Conservation (phyloP, 2,888 invertebrate genomes). For the Microplitis deprimator region DNA sequence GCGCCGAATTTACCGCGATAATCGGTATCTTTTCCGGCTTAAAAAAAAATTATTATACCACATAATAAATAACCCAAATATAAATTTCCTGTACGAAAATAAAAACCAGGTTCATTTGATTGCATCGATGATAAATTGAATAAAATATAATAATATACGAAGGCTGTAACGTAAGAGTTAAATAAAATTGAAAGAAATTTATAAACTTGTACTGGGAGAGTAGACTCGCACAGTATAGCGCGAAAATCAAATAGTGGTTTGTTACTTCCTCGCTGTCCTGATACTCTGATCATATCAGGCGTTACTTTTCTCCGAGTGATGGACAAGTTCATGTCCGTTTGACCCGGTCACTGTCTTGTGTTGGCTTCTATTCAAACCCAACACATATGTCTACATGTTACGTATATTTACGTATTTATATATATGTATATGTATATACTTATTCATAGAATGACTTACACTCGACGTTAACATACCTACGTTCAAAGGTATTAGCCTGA, state of each 20-base stretch:
- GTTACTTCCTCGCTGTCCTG: slow-evolving; percentile 49
- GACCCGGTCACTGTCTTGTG: slow-evolving; percentile 1
- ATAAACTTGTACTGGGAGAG: slow-evolving; percentile 1
- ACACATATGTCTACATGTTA: background rate
- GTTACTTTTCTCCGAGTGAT: slow-evolving; percentile 57
- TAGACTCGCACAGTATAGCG: background rate
- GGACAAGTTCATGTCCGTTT: slow-evolving; percentile 54
- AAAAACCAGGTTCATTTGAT: background rate
- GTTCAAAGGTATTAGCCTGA: background rate
- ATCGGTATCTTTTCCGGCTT: background rate
- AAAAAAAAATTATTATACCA: background rate
- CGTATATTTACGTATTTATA: background rate
- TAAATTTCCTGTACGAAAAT: background rate
- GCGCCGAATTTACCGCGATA: slow-evolving; percentile 11
- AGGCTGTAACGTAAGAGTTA: background rate
- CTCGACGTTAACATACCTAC: background rate
- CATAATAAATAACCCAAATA: background rate
- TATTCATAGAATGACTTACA: too few species aligned
- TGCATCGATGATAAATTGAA: too few species aligned
- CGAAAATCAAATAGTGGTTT: background rate
- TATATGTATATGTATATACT: too few species aligned
- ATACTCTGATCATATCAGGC: slow-evolving; percentile 50
- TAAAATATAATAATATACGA: background rate
- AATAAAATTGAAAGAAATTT: slow-evolving; percentile 5
- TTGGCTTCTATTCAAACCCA: background rate